Evolutionary conservation across 1,140 invertebrate genomes (phyloP).

Genomic region (Coboldia fuscipes): DNA sequence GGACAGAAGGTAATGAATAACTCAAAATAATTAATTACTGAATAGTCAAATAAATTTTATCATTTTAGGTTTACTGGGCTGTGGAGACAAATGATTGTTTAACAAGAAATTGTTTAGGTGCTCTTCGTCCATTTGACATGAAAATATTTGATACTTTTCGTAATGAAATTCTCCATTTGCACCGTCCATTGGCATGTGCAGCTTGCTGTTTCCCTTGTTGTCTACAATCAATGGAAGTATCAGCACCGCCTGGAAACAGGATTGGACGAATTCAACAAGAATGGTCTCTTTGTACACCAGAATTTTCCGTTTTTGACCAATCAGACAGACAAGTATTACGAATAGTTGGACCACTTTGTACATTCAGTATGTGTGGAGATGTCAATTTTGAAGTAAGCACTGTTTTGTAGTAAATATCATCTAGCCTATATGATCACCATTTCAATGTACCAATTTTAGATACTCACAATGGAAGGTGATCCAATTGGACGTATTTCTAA

Average conservation of each 20-base stretch:
- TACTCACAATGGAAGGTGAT: conserved; percentile 38
- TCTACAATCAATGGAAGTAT: conserved; percentile 61
- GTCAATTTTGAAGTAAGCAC: conserved; percentile 40
- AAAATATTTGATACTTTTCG: conserved; percentile 56
- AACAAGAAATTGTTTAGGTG: conserved; percentile 55
- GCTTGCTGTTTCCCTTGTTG: conserved; percentile 68
- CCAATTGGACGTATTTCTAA: conserved; percentile 56
- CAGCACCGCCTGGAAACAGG: conserved; percentile 42
- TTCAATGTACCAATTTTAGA: conserved; percentile 31
- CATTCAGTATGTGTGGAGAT: conserved; percentile 58
- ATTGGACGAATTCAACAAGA: conserved; percentile 66
- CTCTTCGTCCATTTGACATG: conserved; percentile 62
- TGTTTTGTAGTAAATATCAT: too few relatives aligned
- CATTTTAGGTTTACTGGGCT: conserved; percentile 47
- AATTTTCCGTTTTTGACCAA: conserved; percentile 58
- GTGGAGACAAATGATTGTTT: conserved; percentile 66
- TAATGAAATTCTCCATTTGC: conserved; percentile 52
- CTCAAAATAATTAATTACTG: neutral
- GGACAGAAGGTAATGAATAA: conserved; percentile 34
- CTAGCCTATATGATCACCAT: too few relatives aligned
- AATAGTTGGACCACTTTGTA: conserved; percentile 70
- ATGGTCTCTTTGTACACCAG: conserved; percentile 60
- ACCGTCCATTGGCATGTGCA: conserved; percentile 52
- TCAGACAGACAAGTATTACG: conserved; percentile 50
- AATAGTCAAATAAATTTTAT: neutral